phyloP scores from a whole-genome alignment of 2,888 invertebrate species.

The Dasypolia templi region DNA sequence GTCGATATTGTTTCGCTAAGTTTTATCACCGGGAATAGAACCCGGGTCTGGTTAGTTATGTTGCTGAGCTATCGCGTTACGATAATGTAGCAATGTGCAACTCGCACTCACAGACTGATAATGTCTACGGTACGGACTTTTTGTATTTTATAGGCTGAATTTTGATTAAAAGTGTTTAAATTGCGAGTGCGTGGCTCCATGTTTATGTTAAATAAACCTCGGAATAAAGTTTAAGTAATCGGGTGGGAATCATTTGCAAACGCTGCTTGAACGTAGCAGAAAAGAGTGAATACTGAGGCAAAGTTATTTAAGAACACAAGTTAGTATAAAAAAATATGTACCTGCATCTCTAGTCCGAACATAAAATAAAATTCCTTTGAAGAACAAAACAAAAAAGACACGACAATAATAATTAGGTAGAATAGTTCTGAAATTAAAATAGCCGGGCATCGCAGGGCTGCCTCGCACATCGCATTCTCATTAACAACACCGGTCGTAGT shows the following conservation, averaged over 20 bases:
- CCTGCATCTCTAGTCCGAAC: not conserved
- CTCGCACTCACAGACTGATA: constrained; percentile 68
- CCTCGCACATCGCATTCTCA: constrained; percentile 80
- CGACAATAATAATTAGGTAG: constrained; percentile 57
- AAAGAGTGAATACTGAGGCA: not conserved
- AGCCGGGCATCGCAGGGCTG: constrained; percentile 77
- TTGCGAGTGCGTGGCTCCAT: constrained; percentile 33
- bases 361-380: constrained; percentile 24
- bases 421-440: constrained; percentile 71
- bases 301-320: constrained; percentile 1
- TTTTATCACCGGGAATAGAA: constrained; percentile 84
- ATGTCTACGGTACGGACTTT: constrained; percentile 58
- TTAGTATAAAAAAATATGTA: constrained; percentile 1
- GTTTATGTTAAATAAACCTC: constrained; percentile 43
- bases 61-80: constrained; percentile 80
- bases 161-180: constrained; percentile 63
- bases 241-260: constrained; percentile 18
- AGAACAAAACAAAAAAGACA: constrained; percentile 46
- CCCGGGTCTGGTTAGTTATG: constrained; percentile 81
- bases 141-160: constrained; percentile 60
- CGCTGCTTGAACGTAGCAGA: not conserved
- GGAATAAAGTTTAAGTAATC: constrained; percentile 35
- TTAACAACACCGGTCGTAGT: constrained; percentile 76
- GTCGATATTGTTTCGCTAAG: constrained; percentile 83
- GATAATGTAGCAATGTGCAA: constrained; percentile 80